Percentiles rank a stretch among this genome's conserved stretches.
These are phyloP conservation scores for Probosciger aterrimus DNA, from an alignment of 2,113 vertebrate species.

Conservation along the genomic window DNA sequence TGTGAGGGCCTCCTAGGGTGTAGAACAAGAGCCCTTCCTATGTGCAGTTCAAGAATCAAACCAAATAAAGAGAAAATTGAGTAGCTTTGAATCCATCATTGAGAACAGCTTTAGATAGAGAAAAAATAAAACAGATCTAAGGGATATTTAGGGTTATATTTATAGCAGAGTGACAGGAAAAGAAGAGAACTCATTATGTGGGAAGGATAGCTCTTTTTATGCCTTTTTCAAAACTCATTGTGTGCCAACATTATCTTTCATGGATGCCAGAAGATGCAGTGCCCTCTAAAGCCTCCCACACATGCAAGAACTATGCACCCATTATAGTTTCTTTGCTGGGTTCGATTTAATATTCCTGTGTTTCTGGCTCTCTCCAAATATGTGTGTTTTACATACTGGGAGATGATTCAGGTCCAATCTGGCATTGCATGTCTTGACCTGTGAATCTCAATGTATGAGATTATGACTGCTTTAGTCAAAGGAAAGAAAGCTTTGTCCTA, in stretches of 20 bases:
- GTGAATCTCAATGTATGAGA: not conserved
- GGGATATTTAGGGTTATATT: constrained; percentile 40
- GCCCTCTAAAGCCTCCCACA: constrained; percentile 20
- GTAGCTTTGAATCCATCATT: not conserved
- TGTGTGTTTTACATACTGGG: accelerated
- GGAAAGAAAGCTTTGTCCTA: not conserved
- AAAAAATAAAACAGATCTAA: constrained; percentile 39
- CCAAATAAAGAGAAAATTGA: constrained; percentile 62
- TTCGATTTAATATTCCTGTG: not conserved
- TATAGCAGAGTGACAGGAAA: constrained; percentile 43
- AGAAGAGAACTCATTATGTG: constrained; percentile 41
- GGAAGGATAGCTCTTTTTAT: constrained; percentile 32
- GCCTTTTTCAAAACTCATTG: constrained; percentile 37
- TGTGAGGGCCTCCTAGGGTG: constrained; percentile 32
- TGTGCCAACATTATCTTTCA: constrained; percentile 33
- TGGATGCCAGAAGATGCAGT: constrained; percentile 17
- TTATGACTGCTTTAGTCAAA: not conserved
- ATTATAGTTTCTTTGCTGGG: not conserved
- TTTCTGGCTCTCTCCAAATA: not conserved
- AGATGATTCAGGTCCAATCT: not conserved
- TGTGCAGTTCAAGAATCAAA: constrained; percentile 40
- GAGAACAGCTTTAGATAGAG: constrained; percentile 4
- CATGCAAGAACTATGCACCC: not conserved
- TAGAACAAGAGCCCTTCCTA: constrained; percentile 3
- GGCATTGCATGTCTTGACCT: not conserved